A percentile compares a stretch with the other conserved stretches of the same genome.
Conservation (phyloP, 2,113 vertebrate genomes). For the Ceuthmochares aereus region DNA sequence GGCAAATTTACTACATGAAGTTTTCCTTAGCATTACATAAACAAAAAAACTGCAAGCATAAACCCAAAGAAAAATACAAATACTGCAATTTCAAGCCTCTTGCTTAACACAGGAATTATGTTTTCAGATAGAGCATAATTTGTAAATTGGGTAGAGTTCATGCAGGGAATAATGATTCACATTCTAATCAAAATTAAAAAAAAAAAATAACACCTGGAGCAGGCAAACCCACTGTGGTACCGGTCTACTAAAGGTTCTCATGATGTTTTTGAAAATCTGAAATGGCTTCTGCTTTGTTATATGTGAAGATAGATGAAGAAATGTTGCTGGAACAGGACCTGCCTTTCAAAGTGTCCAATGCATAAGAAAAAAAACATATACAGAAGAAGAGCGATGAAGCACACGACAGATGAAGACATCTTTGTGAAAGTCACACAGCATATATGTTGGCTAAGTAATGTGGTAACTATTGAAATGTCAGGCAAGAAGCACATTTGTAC, state of each 20-base stretch:
- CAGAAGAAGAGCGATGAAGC: not conserved
- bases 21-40: not conserved
- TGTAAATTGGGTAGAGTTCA: not conserved
- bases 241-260: not conserved
- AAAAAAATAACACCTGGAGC: not conserved
- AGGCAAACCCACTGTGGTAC: not conserved
- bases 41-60: not conserved
- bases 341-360: not conserved
- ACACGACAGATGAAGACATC: not conserved
- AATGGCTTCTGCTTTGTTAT: not conserved
- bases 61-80: not conserved
- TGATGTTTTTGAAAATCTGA: not conserved
- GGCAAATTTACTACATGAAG: not conserved
- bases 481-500: not conserved
- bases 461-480: slow-evolving; percentile 15
- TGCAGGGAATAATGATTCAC: not conserved
- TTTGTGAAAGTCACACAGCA: not conserved
- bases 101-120: not conserved
- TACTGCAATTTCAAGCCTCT: not conserved
- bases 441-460: not conserved
- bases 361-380: not conserved
- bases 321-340: not conserved
- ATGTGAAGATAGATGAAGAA: not conserved
- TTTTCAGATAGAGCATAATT: not conserved
- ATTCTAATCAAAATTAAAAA: not conserved